These are phyloP conservation scores for Asteroscopus sphinx DNA, from an alignment of 2,888 invertebrate species.

Conservation along the genomic window DNA sequence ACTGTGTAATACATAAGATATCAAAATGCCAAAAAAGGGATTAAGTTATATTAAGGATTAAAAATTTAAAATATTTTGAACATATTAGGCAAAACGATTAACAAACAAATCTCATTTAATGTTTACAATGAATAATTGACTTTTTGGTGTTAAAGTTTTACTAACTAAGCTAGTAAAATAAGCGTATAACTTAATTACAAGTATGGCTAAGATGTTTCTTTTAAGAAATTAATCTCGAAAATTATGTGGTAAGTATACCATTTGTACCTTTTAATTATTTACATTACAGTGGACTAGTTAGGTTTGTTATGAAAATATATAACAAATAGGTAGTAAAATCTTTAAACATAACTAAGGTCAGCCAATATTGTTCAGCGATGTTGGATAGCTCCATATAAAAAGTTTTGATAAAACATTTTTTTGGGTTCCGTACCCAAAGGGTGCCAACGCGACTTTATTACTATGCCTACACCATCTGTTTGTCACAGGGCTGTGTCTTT, in stretches of 20 bases:
- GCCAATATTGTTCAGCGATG: neutral
- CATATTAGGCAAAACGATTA: conserved; percentile 6
- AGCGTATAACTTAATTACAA: conserved; percentile 23
- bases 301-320: neutral
- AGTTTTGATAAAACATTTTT: too few species aligned
- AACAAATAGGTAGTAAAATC: neutral
- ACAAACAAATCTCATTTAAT: conserved; percentile 31
- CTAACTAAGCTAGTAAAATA: conserved; percentile 32
- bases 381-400: neutral
- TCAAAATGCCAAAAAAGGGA: too few species aligned
- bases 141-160: conserved; percentile 46
- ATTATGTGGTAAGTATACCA: neutral
- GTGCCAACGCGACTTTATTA: too few species aligned
- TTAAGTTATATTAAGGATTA: too few species aligned
- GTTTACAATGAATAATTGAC: conserved; percentile 54
- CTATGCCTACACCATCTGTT: too few species aligned
- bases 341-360: neutral
- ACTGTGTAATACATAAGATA: too few species aligned
- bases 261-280: conserved; percentile 10
- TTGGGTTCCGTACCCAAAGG: too few species aligned
- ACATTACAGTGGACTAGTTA: conserved; percentile 18
- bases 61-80: neutral
- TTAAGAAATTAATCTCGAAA: conserved; percentile 8
- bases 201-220: conserved; percentile 3
- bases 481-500: too few species aligned